phyloP scores from a whole-genome alignment of 2,888 invertebrate species.

The Antheraea assamensis region DNA sequence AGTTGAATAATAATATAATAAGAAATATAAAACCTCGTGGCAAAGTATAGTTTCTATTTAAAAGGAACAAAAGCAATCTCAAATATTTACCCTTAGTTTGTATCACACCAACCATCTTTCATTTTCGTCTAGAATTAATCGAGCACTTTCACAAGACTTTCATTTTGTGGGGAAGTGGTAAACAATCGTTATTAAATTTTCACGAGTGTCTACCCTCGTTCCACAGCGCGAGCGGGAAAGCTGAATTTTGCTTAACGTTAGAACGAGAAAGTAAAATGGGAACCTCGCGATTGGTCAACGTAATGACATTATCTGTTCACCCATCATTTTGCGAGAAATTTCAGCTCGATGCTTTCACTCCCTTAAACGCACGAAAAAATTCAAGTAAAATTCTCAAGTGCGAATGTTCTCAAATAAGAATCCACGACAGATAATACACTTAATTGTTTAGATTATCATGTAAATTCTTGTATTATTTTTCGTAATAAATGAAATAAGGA shows the following conservation, averaged over 20 bases:
- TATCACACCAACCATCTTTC: conserved; percentile 37
- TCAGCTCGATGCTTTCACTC: conserved; percentile 57
- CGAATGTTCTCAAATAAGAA: conserved; percentile 17
- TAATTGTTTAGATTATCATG: not conserved
- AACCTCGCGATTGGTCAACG: conserved; percentile 61
- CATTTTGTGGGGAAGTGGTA: conserved; percentile 71
- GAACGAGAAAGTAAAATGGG: conserved; percentile 54
- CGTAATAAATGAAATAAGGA: not conserved
- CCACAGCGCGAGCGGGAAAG: conserved; percentile 59
- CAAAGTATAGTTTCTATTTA: not conserved
- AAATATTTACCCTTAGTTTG: conserved; percentile 29
- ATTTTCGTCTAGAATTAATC: conserved; percentile 57
- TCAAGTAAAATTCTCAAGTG: conserved; percentile 49
- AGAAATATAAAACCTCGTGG: not conserved
- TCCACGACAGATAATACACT: not conserved
- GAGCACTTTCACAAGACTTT: conserved; percentile 63
- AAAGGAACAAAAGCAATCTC: not conserved
- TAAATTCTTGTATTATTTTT: not conserved
- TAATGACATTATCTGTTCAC: conserved; percentile 66
- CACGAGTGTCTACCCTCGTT: conserved; percentile 69
- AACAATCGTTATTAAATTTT: conserved; percentile 81
- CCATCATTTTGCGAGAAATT: conserved; percentile 59
- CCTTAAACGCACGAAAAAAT: conserved; percentile 48
- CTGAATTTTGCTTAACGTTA: conserved; percentile 52
- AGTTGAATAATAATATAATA: not conserved